Percentiles rank a stretch among this genome's conserved stretches.
Evolutionary conservation across 1,140 invertebrate genomes (phyloP).

Genomic region (Sycophaga agraensis): DNA sequence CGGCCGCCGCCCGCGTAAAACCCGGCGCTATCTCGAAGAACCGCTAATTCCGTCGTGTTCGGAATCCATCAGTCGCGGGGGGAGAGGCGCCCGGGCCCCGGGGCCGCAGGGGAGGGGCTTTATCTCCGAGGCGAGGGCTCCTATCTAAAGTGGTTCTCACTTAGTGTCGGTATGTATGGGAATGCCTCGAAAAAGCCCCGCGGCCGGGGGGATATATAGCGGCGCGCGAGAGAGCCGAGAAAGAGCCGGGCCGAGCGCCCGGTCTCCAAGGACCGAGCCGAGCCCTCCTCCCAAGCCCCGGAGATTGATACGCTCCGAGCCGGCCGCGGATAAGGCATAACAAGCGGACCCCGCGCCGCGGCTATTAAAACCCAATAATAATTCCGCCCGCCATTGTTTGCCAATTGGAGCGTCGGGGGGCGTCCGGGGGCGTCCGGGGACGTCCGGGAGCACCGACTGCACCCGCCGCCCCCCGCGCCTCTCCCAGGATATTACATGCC

Average conservation of each 20-base stretch:
- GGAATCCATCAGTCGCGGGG: conserved; percentile 28
- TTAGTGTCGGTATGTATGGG: conserved; percentile 2
- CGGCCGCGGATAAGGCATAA: neutral
- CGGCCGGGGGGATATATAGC: no score
- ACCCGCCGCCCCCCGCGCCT: no score
- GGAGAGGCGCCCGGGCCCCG: neutral
- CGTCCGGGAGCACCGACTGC: no score
- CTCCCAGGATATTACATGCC: no score
- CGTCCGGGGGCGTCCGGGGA: no score
- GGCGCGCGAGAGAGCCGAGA: neutral
- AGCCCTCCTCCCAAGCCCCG: no score
- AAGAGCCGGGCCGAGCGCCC: neutral
- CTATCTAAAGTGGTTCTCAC: conserved; percentile 36
- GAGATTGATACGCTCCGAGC: neutral
- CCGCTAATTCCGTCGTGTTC: conserved; percentile 34
- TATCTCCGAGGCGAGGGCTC: conserved; percentile 13
- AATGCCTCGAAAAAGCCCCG: neutral
- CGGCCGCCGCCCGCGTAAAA: neutral
- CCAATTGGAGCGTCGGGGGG: no score
- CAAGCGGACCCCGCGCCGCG: neutral
- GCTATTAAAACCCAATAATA: no score
- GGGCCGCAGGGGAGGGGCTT: neutral
- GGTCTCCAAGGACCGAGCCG: no score
- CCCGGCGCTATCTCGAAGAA: conserved; percentile 19
- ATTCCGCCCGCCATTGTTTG: no score